Evolutionary conservation across 2,113 vertebrate genomes (phyloP), one percentile per base, ranked within the genome.

Genomic region (Lophius piscatorius): DNA sequence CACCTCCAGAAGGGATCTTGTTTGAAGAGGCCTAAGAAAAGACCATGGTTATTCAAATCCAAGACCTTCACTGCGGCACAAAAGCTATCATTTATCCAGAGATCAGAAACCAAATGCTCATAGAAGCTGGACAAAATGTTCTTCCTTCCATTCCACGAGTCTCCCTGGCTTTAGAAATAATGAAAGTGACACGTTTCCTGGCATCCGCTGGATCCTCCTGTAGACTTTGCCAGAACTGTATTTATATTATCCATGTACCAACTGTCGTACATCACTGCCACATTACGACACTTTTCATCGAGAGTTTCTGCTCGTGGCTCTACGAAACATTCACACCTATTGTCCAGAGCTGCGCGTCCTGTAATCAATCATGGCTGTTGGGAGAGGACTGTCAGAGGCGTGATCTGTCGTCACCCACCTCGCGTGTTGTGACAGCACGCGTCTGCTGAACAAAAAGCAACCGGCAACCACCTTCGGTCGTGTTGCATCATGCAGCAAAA

Each of bases 361-460:
- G 78, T 84, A 87, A 87, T 88, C 85, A 84, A 87, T 88, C 88
- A 87, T 59, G 34, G 71, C 42, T 64, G 67, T 63, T 65, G 10
- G 3, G 65, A 66, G 50, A 69, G 52, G 66, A 80, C 73, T 78
- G 72, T 82, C 28, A 28, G 74, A 63, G 69, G 58, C 42, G 24
- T 20, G 14, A 76, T 74, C 83, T 87, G 81, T 86, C 86, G 54
- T 79, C 84, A 45, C 74, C 18, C 16, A 45, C 52, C 70, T 7
- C 6, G 45, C 34, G 14, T 85, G 83, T 87, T 87, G 86, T 86
- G 85, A 82, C 86, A 87, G 71, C 63, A 61, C 4, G 29, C 76
- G 85, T 87, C 84, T 48, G 39, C 58, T 7, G 48, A 70, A 82
- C 78, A 85, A 70, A 83, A 85, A 78, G 74, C 70, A 74, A 55